Conservation (phyloP, 2,113 vertebrate genomes). For the Rhinolophus ferrumequinum region DNA sequence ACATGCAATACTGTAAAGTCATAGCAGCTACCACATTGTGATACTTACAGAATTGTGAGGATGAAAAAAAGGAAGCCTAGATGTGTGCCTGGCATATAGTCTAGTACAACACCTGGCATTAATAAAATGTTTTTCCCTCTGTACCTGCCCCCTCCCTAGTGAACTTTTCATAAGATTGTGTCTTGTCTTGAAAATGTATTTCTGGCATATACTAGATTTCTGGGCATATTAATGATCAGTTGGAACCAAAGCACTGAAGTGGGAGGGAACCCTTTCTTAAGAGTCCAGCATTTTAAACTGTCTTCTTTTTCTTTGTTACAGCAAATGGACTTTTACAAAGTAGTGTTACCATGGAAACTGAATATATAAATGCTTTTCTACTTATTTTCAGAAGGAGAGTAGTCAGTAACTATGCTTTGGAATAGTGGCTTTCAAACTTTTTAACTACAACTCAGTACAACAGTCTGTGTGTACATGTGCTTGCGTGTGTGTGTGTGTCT, state of each 20-base stretch:
- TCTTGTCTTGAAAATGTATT: neutral
- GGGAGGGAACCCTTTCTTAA: neutral
- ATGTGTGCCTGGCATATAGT: neutral
- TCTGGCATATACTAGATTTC: neutral
- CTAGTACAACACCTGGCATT: neutral
- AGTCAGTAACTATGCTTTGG: neutral
- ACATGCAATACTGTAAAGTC: neutral
- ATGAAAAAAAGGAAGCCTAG: neutral
- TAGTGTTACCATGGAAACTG: neutral
- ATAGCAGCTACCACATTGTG: neutral
- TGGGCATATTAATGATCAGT: neutral
- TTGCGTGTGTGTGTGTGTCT: neutral
- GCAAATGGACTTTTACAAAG: neutral
- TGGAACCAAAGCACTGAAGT: neutral
- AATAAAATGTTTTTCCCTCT: neutral
- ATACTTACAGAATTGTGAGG: neutral
- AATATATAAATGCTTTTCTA: neutral
- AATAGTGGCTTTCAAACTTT: neutral
- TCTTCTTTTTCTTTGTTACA: neutral
- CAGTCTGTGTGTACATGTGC: neutral
- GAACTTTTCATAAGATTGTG: neutral
- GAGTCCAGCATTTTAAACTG: neutral
- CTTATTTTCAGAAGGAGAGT: neutral
- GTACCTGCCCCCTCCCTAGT: neutral
- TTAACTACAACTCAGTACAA: neutral